Evolutionary conservation across 2,888 invertebrate genomes (phyloP), one percentile per base, ranked within the genome.

Genomic region (Ennomos erosarius): DNA sequence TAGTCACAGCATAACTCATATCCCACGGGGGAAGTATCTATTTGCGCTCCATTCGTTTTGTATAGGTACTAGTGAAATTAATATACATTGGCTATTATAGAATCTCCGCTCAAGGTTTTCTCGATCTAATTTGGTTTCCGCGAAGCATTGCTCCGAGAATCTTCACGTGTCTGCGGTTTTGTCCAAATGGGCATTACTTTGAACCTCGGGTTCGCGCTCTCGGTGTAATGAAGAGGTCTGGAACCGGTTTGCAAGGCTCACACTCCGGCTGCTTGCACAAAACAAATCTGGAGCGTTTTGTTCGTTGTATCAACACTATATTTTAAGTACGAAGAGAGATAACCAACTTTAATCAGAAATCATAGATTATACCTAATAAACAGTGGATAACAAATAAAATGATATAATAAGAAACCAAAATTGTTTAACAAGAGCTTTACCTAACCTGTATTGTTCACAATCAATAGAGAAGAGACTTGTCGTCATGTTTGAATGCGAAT

Each of bases 241-340:
- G 72, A 86, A 85, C 86, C 85, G 86, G 87, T 86, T 79, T 63
- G 70, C 70, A 70, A 72, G 73, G 70, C 70, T 68, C 70, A 48
- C 60, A 54, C 13, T 38, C 42, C 37, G 38, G 37, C 10, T 47
- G 34, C 34, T 35, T 39, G 47, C 16, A 34, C 42, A 51, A 51
- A 46, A 51, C 43, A 47, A 51, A 59, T 55, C 54, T 60, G 43
- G 55, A 60, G 51, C 59, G 50, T 37, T 33, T 37, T 48, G 34
- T 51, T 13, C 40, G 16, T 45, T 37, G 26, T 48, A 9, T 38
- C 26, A 6, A 0, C 6, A 1, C 26, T 26, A 26, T 26, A 26
- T 26, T 26, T 26, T 26, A 26, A 26, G 26, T 26, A 26, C 26
- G 5, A 6, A 6, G 6, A 26, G 26, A 26, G 26, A 26, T 6